Evolutionary conservation across 2,113 vertebrate genomes (phyloP).

Genomic region (Emydura subglobosa): DNA sequence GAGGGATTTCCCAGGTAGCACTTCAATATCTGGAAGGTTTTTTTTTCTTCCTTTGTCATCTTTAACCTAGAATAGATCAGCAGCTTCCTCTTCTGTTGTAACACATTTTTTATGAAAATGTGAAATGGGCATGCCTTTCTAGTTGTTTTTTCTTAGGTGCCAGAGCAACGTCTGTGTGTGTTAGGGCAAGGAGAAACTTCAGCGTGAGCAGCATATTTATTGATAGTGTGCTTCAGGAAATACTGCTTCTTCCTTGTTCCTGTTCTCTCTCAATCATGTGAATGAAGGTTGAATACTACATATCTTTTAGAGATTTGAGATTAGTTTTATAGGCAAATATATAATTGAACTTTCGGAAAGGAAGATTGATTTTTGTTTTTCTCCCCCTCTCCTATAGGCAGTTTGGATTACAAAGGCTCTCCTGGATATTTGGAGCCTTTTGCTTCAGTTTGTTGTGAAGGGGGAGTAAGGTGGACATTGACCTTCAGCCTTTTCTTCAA

Average conservation of each 20-base stretch:
- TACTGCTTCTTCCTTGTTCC: not conserved
- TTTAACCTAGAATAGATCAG: not conserved
- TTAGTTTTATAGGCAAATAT: not conserved
- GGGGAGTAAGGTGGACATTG: not conserved
- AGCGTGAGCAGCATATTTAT: not conserved
- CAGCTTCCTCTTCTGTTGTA: fast-evolving
- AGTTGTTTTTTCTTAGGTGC: not conserved
- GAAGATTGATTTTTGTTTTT: not conserved
- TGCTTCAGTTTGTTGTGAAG: not conserved
- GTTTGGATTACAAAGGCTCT: conserved; percentile 27
- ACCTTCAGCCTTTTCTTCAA: not conserved
- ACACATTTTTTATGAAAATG: not conserved
- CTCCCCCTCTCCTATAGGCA: conserved; percentile 39
- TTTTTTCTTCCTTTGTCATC: fast-evolving
- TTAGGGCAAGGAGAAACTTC: not conserved
- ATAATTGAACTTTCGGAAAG: fast-evolving
- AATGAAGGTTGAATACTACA: fast-evolving
- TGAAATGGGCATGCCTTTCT: fast-evolving
- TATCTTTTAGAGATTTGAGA: not conserved
- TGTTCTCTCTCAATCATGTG: fast-evolving
- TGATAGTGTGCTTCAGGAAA: not conserved
- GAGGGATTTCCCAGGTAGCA: not conserved
- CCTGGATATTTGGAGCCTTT: conserved; percentile 61
- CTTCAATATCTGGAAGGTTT: fast-evolving
- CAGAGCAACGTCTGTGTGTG: not conserved